Conservation (phyloP, 2,888 invertebrate species). For the Miltochrista miniata region DNA sequence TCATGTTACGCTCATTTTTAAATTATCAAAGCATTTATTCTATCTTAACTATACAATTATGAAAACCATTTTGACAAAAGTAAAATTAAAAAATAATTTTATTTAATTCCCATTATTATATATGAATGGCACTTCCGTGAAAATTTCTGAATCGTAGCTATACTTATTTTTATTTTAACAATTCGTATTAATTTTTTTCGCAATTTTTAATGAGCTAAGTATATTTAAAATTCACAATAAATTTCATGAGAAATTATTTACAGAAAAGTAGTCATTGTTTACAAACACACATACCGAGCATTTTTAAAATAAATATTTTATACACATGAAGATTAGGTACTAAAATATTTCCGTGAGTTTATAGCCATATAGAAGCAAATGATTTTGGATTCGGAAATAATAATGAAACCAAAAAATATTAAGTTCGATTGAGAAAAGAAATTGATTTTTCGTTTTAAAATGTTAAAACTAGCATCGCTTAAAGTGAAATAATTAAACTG, state of each 20-base stretch:
- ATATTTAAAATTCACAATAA: background rate
- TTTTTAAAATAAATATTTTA: background rate
- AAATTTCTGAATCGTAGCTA: slow-evolving; percentile 31
- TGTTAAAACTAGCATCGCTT: too few relatives aligned
- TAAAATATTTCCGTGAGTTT: background rate
- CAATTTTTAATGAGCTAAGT: background rate
- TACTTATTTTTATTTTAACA: background rate
- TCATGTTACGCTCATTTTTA: slow-evolving; percentile 28
- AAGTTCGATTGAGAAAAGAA: too few relatives aligned
- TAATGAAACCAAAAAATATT: too few relatives aligned
- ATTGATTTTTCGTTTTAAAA: too few relatives aligned
- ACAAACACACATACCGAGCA: background rate
- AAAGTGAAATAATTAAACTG: too few relatives aligned
- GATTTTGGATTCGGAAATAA: too few relatives aligned
- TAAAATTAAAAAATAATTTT: slow-evolving; percentile 14
- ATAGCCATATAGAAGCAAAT: too few relatives aligned
- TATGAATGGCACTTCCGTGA: slow-evolving; percentile 40
- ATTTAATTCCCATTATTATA: slow-evolving; percentile 26
- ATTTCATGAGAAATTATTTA: background rate
- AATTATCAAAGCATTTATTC: slow-evolving; percentile 26
- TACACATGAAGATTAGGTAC: background rate
- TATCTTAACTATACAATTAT: slow-evolving; percentile 16
- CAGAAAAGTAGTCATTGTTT: background rate
- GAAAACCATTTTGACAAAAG: slow-evolving; percentile 18
- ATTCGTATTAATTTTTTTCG: slow-evolving; percentile 12